A percentile compares a stretch with the other conserved stretches of the same genome.
Evolutionary conservation across 64 coral and sea anemone genomes (phyloP).

Genomic region (Pachyseris speciosa): DNA sequence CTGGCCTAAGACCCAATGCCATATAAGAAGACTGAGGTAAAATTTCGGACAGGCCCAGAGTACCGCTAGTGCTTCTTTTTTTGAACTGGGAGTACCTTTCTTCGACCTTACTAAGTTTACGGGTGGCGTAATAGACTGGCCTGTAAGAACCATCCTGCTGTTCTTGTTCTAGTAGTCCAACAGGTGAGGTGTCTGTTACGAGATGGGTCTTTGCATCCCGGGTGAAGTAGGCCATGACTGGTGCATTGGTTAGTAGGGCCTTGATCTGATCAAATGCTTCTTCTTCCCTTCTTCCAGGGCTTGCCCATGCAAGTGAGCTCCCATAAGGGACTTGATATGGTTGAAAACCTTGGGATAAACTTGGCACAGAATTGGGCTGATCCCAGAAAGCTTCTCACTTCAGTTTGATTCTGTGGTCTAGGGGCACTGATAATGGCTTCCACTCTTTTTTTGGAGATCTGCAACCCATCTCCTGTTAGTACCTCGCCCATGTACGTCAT

Average conservation of each 20-base stretch:
- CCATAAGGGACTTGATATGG: conserved; percentile 16
- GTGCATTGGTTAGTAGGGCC: neutral
- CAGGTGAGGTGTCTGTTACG: conserved; percentile 14
- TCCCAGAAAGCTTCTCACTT: conserved; percentile 54
- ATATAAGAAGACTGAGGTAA: neutral
- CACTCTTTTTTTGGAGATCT: conserved; percentile 63
- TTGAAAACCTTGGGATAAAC: conserved; percentile 46
- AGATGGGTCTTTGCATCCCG: neutral
- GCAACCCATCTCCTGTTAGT: conserved; percentile 25
- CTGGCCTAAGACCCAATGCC: conserved; percentile 14
- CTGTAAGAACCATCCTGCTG: conserved; percentile 14
- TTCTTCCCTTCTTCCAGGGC: neutral
- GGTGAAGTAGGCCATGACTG: conserved; percentile 61
- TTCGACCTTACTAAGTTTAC: conserved; percentile 12
- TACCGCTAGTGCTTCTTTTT: conserved; percentile 35
- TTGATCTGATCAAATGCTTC: conserved; percentile 39
- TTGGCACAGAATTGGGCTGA: conserved; percentile 70
- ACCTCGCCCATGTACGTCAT: conserved; percentile 55
- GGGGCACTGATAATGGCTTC: conserved; percentile 40
- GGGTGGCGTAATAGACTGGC: conserved; percentile 33
- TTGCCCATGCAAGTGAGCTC: neutral
- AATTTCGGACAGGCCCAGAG: conserved; percentile 18
- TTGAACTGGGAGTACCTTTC: conserved; percentile 21
- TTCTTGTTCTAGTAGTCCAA: conserved; percentile 23
- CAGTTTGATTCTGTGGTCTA: neutral